Percentiles rank a stretch among this genome's conserved stretches.
These are phyloP conservation scores for Xylocampa areola DNA, from an alignment of 2,888 invertebrate species.

Conservation along the genomic window DNA sequence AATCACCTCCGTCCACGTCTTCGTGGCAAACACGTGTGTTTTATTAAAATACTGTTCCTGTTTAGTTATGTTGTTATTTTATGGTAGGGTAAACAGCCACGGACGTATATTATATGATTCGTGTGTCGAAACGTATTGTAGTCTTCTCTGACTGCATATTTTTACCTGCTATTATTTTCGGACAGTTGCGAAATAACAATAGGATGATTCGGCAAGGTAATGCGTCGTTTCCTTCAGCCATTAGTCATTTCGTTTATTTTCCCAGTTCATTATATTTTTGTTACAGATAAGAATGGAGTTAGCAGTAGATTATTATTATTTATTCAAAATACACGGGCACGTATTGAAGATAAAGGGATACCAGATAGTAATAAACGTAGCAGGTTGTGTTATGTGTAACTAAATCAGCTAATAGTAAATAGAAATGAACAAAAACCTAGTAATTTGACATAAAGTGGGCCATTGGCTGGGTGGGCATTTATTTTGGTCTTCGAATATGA, in stretches of 20 bases:
- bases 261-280: too few species aligned
- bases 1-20: slow-evolving; percentile 40
- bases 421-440: slow-evolving; percentile 1
- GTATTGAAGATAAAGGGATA: neutral
- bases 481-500: neutral
- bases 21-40: slow-evolving; percentile 27
- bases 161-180: slow-evolving; percentile 29
- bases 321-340: neutral
- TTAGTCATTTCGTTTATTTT: slow-evolving; percentile 9
- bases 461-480: neutral
- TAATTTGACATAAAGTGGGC: slow-evolving; percentile 2
- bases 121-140: slow-evolving; percentile 25
- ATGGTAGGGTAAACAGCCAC: slow-evolving; percentile 20
- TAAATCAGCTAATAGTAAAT: neutral
- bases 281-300: too few species aligned
- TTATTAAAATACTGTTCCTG: slow-evolving; percentile 39
- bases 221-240: slow-evolving; percentile 17
- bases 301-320: neutral
- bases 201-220: slow-evolving; percentile 25
- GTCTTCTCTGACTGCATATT: slow-evolving; percentile 20
- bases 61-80: slow-evolving; percentile 38
- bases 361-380: neutral
- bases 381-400: neutral
- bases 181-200: slow-evolving; percentile 30
- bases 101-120: too few species aligned